phyloP scores from a whole-genome alignment of 2,113 vertebrate species.

The Clinocottus analis region DNA sequence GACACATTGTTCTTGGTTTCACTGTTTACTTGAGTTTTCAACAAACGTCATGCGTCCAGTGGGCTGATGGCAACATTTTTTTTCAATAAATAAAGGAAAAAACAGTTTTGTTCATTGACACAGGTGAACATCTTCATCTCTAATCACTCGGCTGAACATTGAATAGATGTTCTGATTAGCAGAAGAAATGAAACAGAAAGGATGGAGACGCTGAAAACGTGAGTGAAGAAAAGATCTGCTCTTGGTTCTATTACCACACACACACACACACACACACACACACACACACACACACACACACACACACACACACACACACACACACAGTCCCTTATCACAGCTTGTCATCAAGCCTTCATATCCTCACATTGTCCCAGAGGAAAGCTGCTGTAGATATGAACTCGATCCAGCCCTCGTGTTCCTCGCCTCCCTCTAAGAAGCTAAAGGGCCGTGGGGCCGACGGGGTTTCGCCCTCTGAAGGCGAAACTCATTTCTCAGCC shows the following conservation, averaged over 20 bases:
- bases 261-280: no score
- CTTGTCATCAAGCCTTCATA: conserved; percentile 83
- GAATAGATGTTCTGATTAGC: neutral
- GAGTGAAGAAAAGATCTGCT: conserved; percentile 21
- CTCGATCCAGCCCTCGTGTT: conserved; percentile 40
- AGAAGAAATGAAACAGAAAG: conserved; percentile 11
- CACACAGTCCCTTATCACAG: conserved; percentile 66
- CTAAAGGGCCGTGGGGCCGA: conserved; percentile 32
- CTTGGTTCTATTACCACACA: conserved; percentile 29
- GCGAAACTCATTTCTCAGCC: conserved; percentile 12
- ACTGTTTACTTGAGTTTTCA: neutral
- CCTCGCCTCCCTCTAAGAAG: conserved; percentile 44
- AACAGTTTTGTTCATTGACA: neutral
- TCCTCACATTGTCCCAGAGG: conserved; percentile 85
- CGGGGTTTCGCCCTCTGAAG: conserved; percentile 38
- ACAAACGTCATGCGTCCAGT: no score
- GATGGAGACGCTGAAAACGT: neutral
- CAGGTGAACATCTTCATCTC: neutral
- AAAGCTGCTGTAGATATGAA: conserved; percentile 74
- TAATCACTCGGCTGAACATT: neutral
- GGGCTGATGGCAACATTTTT: neutral
- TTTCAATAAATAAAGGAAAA: neutral
- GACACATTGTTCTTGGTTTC: neutral
- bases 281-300: conserved; percentile 36
- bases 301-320: conserved; percentile 28